Base-by-base conservation (phyloP, 2,797 vertebrate genomes). In the Rhinichthys osculus region DNA sequence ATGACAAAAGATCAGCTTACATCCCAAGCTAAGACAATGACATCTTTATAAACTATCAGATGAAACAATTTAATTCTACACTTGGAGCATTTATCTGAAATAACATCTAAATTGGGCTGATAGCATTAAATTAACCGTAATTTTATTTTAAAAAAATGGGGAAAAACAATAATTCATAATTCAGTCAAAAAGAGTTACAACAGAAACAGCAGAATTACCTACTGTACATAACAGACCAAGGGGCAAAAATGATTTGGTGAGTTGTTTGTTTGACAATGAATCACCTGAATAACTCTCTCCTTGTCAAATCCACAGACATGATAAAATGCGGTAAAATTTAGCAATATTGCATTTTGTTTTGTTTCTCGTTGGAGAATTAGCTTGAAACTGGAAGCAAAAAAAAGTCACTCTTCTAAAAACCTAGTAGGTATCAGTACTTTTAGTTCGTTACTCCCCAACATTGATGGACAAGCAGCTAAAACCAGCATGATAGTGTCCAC, bases 21-120 rank as follows among this genome's bases (percentile, higher is more conserved):
- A 4, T 77, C 57, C 38, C 4, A 38, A 4, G 3, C 17, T 54
- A 66, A 66, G 40, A 77, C 50, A 7, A 21, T 35, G 21, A 13
- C 33, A 38, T 77, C 50, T 77, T 57, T 8, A 57, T 77, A 40
- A 52, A 74, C 72, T 11, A 73, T 52, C 73, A 57, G 21, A 77
- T 38, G 21, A 77, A n/a, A 59, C 73, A 0, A 14, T 38, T 38
- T 14, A 14, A 38, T 54, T 35, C 0, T 33, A 52, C 8, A 74
- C 19, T 52, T 50, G 42, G 5, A 50, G 17, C 17, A 35, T 23
- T 57, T 77, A 77, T 57, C 21, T 16, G 3, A 38, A 54, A 54
- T 19, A 38, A 77, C 33, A 77, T 57, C 21, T 38, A 57, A 77
- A 57, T 57, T 57, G 74, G 33, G 7, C 21, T n/a, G 9, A 52